Conservation (phyloP, 2,797 vertebrate species). For the Prionace glauca region DNA sequence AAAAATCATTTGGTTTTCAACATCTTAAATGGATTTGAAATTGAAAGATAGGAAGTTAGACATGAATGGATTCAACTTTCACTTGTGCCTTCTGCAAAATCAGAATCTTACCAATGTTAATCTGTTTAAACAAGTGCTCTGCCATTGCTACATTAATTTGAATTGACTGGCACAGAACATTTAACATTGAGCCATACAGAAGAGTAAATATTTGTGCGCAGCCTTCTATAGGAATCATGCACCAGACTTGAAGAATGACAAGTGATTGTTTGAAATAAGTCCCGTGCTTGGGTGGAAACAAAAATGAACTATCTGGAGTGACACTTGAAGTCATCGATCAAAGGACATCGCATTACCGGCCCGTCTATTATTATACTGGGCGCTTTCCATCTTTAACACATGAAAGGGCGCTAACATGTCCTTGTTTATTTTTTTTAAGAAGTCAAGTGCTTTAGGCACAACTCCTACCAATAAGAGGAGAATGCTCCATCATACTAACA, state of each 20-base stretch:
- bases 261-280: constrained; percentile 4
- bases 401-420: constrained; percentile 6
- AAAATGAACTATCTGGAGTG: constrained; percentile 36
- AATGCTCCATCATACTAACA: constrained; percentile 6
- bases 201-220: not conserved
- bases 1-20: not conserved
- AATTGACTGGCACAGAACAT: not conserved
- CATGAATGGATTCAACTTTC: not conserved
- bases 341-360: not conserved
- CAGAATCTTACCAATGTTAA: not conserved
- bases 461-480: not conserved
- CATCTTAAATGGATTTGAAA: not conserved
- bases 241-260: constrained; percentile 14
- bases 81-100: not conserved
- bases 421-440: not conserved
- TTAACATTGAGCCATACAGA: not conserved
- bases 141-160: not conserved
- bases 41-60: not conserved
- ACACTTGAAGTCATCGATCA: constrained; percentile 36
- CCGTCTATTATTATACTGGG: constrained; percentile 22
- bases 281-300: not conserved
- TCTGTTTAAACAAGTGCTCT: not conserved
- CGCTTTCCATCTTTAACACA: constrained; percentile 35
- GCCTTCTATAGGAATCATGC: not conserved
- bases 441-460: constrained; percentile 32